These are phyloP conservation scores for Drosophila formosana DNA, from an alignment of 2,888 invertebrate species.

Conservation along the genomic window DNA sequence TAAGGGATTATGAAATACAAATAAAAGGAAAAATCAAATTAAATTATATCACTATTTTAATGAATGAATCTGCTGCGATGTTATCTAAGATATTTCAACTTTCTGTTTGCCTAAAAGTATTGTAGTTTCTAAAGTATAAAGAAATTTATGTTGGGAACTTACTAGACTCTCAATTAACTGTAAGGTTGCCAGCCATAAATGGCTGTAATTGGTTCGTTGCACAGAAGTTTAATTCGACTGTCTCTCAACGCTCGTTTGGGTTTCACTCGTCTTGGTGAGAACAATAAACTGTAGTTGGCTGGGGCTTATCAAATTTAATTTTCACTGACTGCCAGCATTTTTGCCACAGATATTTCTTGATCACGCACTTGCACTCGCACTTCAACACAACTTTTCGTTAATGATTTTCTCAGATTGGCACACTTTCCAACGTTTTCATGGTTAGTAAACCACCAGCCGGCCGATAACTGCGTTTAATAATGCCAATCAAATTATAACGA, in stretches of 20 bases:
- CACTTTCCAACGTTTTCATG: slow-evolving; percentile 71
- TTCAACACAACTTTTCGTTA: slow-evolving; percentile 41
- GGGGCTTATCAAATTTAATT: slow-evolving; percentile 56
- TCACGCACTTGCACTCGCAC: slow-evolving; percentile 56
- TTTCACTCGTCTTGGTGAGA: slow-evolving; percentile 47
- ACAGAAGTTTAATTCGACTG: slow-evolving; percentile 31
- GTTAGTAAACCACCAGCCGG: slow-evolving; percentile 59
- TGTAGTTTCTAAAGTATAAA: background rate
- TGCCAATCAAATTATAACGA: slow-evolving; percentile 48
- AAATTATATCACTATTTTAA: background rate
- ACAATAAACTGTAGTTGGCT: slow-evolving; percentile 43
- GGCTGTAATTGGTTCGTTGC: slow-evolving; percentile 47
- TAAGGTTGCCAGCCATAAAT: slow-evolving; percentile 46
- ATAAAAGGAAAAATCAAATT: background rate
- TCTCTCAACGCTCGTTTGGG: slow-evolving; percentile 18
- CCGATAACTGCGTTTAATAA: slow-evolving; percentile 50
- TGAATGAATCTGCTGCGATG: background rate
- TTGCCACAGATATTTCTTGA: slow-evolving; percentile 39
- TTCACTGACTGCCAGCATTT: slow-evolving; percentile 66
- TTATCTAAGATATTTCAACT: background rate
- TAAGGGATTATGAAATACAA: slow-evolving; percentile 10
- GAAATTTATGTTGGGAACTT: slow-evolving; percentile 37
- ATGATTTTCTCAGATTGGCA: slow-evolving; percentile 51
- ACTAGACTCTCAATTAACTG: slow-evolving; percentile 58
- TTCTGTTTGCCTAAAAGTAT: background rate